Base-by-base conservation (phyloP, 2,888 invertebrate genomes). In the Acrobasis repandana region DNA sequence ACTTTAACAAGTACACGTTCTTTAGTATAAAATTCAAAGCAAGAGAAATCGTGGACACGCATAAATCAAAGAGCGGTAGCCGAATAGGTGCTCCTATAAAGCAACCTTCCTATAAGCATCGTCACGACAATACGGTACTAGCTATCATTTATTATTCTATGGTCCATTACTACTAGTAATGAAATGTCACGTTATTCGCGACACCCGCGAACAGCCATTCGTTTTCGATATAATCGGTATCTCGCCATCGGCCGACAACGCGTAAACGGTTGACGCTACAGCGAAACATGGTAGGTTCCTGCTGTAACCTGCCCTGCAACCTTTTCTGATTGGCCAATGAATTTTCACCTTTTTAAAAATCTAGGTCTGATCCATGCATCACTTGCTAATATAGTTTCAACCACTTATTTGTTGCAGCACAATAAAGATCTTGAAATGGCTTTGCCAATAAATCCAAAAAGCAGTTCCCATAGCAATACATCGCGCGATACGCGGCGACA, bases 171-270 rank as follows among this genome's bases (percentile, higher is more conserved):
- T 14, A 3, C 14, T 6, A 43, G 43, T 43, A 43, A 43, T 43
- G 43, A 43, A 43, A 43, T 14, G n/a, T 14, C 43, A 14, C 43
- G 43, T 43, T 43, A 43, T 43, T 43, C 14, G 14, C 43, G 43
- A 43, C 43, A 43, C 43, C 43, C 43, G 43, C 43, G 11, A 43
- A 43, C 43, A 43, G 43, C 43, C 43, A n/a, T 43, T 43, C n/a
- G n/a, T 43, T 43, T n/a, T 10, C 43, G 43, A 43, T 43, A 14
- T 43, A 43, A 43, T 43, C 43, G n/a, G 5, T 14, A 43, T 43
- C 43, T 11, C 43, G 43, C 11, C n/a, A 43, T 43, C 43, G 43
- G 43, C 14, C 14, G 43, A 43, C 43, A 43, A 10, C 43, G 43
- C 43, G 43, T 43, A 43, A 43, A n/a, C 43, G 43, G 43, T 43